Conservation (phyloP, 2,113 vertebrate species). For the Eurystomus gularis region DNA sequence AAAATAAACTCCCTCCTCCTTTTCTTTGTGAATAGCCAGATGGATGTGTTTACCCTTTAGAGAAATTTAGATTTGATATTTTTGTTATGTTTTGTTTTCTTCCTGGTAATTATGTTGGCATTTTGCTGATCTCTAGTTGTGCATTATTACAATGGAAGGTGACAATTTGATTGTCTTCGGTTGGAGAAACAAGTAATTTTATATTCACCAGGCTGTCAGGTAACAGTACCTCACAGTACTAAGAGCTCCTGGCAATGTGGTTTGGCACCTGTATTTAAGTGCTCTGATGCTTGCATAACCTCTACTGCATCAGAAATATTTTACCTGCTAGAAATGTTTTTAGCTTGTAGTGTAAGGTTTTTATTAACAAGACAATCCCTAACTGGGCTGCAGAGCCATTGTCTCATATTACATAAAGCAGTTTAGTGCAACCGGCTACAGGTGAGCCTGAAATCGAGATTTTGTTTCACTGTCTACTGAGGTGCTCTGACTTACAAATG, state of each 20-base stretch:
- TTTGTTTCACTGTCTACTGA: neutral
- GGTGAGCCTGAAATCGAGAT: conserved; percentile 44
- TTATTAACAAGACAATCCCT: conserved; percentile 64
- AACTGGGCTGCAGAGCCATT: conserved; percentile 61
- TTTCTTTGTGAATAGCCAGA: conserved; percentile 33
- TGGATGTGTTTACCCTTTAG: conserved; percentile 70
- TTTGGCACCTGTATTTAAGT: conserved; percentile 88
- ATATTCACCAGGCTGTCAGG: conserved; percentile 91
- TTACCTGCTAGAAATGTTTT: conserved; percentile 72
- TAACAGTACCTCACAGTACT: conserved; percentile 87
- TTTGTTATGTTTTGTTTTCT: conserved; percentile 76
- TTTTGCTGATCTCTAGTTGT: conserved; percentile 82
- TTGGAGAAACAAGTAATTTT: conserved; percentile 89
- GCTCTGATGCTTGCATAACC: conserved; percentile 79
- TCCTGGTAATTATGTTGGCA: conserved; percentile 77
- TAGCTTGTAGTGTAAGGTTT: conserved; percentile 64
- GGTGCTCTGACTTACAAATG: neutral
- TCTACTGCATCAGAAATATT: conserved; percentile 74
- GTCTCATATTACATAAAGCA: conserved; percentile 42
- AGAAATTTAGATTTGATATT: conserved; percentile 70
- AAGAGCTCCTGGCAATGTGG: conserved; percentile 86
- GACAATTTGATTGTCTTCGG: conserved; percentile 96
- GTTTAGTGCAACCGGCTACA: conserved; percentile 23
- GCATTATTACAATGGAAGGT: conserved; percentile 89
- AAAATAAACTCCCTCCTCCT: conserved; percentile 37